Evolutionary conservation across 2,797 vertebrate species (phyloP), one percentile per base, ranked within the genome.

Genomic region (Ptychadena robeensis): DNA sequence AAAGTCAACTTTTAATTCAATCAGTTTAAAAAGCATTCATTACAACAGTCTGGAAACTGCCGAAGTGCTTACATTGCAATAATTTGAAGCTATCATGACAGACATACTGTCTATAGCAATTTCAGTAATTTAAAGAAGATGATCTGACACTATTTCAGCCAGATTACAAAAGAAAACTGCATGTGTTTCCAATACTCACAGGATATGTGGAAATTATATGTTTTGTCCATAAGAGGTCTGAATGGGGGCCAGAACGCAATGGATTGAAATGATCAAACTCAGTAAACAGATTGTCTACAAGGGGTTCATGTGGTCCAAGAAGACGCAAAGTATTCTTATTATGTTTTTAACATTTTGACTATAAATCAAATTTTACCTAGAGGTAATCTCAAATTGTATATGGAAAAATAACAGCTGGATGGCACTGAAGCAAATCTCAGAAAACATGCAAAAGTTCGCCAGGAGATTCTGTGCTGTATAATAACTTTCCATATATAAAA

Each of bases 391-490:
- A 84, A 78, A 28, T 84, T 73, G 73, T 67, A 48, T 66, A 40
- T 67, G 37, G 82, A 57, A 67, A 79, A 83, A 73, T 12, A 30
- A 53, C 10, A 22, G 7, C 37, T 66, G 28, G 27, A 67, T 79
- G 79, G 69, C 75, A 83, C 12, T 2, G 0, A 40, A 86, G 76
- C 59, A 37, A 73, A 83, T 27, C 31, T 22, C 67, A 86, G 86
- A 75, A 86, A 91, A 85, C 25, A 66, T 37, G 44, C 35, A 44
- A 65, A 44, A 85, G 80, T 72, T 80, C 86, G 73, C 86, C 69
- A 80, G 30, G 80, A 87, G 0, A n/a, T 15, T 85, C 30, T 66
- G 59, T 35, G 70, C 64, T 69, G 67, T 79, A 82, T 81, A 85
- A 83, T 57, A 34, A 32, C 65, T 83, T 83, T 83, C 63, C 69